Conservation (phyloP, 2,797 vertebrate species). For the Orestias chungarensis region DNA sequence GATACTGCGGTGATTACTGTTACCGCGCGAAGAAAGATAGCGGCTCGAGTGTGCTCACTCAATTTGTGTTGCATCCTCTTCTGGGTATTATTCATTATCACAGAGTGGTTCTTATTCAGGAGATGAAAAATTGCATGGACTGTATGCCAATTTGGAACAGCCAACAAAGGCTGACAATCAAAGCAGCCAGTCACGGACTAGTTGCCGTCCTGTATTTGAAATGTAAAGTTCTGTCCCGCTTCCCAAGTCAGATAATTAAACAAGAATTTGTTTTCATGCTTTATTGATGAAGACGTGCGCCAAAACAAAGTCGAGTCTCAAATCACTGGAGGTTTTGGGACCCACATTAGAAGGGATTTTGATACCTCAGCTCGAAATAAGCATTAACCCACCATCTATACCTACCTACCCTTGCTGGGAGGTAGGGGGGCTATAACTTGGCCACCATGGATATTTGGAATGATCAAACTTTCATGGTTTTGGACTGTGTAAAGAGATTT, state of each 20-base stretch:
- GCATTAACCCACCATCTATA: neutral
- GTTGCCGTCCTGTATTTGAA: slow-evolving; percentile 13
- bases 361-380: neutral
- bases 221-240: slow-evolving; percentile 16
- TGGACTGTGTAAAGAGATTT: too few species aligned
- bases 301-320: neutral
- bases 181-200: slow-evolving; percentile 28
- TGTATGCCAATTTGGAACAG: slow-evolving; percentile 42
- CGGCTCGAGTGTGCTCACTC: slow-evolving; percentile 15
- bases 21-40: slow-evolving; percentile 40
- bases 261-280: slow-evolving; percentile 23
- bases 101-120: slow-evolving; percentile 46
- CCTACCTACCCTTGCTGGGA: neutral
- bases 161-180: slow-evolving; percentile 23
- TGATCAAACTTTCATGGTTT: too few species aligned
- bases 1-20: slow-evolving; percentile 29
- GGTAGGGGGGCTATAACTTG: too few species aligned
- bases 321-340: slow-evolving; percentile 1
- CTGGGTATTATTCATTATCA: slow-evolving; percentile 55
- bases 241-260: slow-evolving; percentile 38
- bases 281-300: neutral
- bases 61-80: slow-evolving; percentile 45
- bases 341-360: neutral
- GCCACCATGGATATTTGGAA: too few species aligned
- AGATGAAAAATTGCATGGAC: slow-evolving; percentile 35